Percentiles rank a stretch among this genome's conserved stretches.
These are phyloP conservation scores for Hanleya hanleyi DNA, from an alignment of 2,888 invertebrate genomes.

Conservation along the genomic window DNA sequence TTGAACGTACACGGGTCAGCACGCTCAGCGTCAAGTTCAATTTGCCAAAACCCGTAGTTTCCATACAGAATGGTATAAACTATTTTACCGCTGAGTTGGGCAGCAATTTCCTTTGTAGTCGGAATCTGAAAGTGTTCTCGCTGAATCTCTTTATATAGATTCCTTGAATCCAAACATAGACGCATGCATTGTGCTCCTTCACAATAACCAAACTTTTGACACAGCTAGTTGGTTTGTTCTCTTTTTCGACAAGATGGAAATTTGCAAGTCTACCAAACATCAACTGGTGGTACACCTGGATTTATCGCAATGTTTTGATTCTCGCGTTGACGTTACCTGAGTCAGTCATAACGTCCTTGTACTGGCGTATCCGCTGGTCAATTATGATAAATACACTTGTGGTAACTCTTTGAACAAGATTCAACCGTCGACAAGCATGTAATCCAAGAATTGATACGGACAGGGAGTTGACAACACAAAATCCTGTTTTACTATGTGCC, in stretches of 20 bases:
- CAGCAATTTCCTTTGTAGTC: too few species aligned
- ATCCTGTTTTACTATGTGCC: neutral
- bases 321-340: neutral
- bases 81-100: conserved; percentile 32
- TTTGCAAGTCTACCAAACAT: neutral
- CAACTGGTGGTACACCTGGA: neutral
- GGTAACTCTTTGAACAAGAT: neutral
- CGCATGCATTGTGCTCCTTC: too few species aligned
- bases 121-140: too few species aligned
- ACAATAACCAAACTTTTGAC: too few species aligned
- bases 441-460: neutral
- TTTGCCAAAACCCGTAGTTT: conserved; percentile 38
- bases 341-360: conserved; percentile 1
- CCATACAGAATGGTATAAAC: conserved; percentile 33
- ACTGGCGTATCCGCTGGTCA: neutral
- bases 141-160: too few species aligned
- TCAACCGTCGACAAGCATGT: neutral
- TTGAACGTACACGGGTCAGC: conserved; percentile 45
- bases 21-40: conserved; percentile 31
- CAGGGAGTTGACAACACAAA: neutral
- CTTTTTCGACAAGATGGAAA: neutral
- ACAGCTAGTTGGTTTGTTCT: conserved; percentile 12
- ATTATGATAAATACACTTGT: neutral
- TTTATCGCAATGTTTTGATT: neutral
- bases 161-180: too few species aligned